Percentiles rank a stretch among this genome's conserved stretches.
Conservation (phyloP, 1,140 invertebrate species). For the Drosophila erecta region DNA sequence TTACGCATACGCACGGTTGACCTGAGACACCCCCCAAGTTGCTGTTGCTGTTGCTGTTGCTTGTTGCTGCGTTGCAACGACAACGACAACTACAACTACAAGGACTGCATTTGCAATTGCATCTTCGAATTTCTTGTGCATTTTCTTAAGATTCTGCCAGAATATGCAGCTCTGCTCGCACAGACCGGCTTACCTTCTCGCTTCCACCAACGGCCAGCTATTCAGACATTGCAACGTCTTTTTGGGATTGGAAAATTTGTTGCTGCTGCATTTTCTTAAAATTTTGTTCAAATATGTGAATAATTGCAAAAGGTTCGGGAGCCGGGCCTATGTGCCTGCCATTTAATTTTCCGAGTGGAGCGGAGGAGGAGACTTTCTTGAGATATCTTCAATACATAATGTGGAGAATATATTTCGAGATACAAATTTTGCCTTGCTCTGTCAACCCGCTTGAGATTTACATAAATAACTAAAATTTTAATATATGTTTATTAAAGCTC, state of each 20-base stretch:
- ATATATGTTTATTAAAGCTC: conserved; percentile 80
- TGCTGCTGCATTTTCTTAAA: conserved; percentile 81
- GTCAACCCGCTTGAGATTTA: conserved; percentile 72
- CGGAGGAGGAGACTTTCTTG: neutral
- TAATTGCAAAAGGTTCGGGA: conserved; percentile 65
- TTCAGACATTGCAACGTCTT: conserved; percentile 51
- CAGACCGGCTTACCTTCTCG: conserved; percentile 38
- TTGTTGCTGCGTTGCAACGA: conserved; percentile 19
- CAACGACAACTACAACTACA: conserved; percentile 49
- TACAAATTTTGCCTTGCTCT: conserved; percentile 53
- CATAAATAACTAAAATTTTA: conserved; percentile 83
- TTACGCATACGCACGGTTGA: conserved; percentile 68
- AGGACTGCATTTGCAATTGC: conserved; percentile 44
- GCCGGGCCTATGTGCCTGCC: conserved; percentile 52
- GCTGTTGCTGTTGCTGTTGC: conserved; percentile 2
- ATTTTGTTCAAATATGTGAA: conserved; percentile 79
- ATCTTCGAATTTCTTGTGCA: conserved; percentile 70
- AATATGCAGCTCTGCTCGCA: conserved; percentile 41
- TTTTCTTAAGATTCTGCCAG: conserved; percentile 72
- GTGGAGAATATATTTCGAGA: conserved; percentile 60
- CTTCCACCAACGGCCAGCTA: conserved; percentile 37
- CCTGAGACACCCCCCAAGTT: conserved; percentile 32
- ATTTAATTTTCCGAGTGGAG: conserved; percentile 44
- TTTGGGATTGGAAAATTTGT: conserved; percentile 67
- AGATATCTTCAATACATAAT: conserved; percentile 48